Percentiles rank a stretch among this genome's conserved stretches.
Conservation (phyloP, 2,888 invertebrate species). For the Agonum fuliginosum region DNA sequence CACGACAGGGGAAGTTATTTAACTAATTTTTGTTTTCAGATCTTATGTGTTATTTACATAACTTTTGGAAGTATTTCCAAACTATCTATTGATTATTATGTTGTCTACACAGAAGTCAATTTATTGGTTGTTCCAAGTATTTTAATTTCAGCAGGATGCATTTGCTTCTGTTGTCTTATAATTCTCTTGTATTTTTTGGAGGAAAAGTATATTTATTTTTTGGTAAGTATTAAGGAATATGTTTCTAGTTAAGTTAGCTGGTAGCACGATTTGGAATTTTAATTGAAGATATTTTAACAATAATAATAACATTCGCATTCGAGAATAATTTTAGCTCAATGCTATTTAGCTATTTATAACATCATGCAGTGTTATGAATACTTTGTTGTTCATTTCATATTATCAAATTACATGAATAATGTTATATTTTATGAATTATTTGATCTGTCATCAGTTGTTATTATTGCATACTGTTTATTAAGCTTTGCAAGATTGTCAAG, state of each 20-base stretch:
- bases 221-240: no score
- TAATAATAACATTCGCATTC: no score
- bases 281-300: background rate
- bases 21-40: constrained; percentile 5
- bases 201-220: background rate
- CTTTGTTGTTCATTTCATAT: no score
- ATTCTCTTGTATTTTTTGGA: background rate
- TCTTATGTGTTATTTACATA: background rate
- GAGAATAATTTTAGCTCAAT: background rate
- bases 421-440: no score
- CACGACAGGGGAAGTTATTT: no score
- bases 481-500: no score
- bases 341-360: no score
- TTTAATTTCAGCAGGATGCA: background rate
- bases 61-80: background rate
- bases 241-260: background rate
- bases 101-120: background rate
- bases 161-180: background rate
- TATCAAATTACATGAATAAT: no score
- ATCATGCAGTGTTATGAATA: no score
- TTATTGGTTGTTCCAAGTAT: background rate
- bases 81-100: background rate
- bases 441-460: no score
- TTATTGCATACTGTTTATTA: no score
- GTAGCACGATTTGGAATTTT: background rate